Conservation (phyloP, 35 echinoderm and acorn worm genomes). For the Lytechinus variegatus region DNA sequence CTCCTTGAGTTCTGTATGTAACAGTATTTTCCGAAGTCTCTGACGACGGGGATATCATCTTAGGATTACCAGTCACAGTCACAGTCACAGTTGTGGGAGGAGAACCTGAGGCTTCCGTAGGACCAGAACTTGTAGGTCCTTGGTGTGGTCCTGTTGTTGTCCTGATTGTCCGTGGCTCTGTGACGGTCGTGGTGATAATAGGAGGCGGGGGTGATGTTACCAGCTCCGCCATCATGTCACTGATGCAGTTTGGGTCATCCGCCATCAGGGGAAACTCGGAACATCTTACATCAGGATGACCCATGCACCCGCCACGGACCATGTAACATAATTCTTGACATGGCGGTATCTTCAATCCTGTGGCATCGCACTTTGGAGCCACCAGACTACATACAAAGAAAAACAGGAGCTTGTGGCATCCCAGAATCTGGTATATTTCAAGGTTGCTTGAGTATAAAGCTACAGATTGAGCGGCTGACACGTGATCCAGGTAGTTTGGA, state of each 20-base stretch:
- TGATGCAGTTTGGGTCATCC: background rate
- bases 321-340: background rate
- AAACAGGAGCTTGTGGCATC: background rate
- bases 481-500: background rate
- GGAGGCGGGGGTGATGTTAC: background rate
- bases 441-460: background rate
- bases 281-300: background rate
- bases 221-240: background rate
- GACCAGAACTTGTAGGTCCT: background rate
- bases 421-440: background rate
- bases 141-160: background rate
- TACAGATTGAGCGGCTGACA: background rate
- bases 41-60: background rate
- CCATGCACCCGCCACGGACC: background rate
- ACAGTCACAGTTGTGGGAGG: background rate
- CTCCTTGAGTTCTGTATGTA: background rate
- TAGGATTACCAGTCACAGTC: background rate
- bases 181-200: background rate
- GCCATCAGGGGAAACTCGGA: background rate
- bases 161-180: background rate
- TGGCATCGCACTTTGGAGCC: background rate
- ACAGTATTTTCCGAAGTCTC: background rate
- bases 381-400: background rate
- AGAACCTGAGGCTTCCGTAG: background rate
- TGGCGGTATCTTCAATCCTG: background rate